Percentiles rank a stretch among this genome's conserved stretches.
phyloP scores from a whole-genome alignment of 2,888 invertebrate species.

The Germaria angustata region DNA sequence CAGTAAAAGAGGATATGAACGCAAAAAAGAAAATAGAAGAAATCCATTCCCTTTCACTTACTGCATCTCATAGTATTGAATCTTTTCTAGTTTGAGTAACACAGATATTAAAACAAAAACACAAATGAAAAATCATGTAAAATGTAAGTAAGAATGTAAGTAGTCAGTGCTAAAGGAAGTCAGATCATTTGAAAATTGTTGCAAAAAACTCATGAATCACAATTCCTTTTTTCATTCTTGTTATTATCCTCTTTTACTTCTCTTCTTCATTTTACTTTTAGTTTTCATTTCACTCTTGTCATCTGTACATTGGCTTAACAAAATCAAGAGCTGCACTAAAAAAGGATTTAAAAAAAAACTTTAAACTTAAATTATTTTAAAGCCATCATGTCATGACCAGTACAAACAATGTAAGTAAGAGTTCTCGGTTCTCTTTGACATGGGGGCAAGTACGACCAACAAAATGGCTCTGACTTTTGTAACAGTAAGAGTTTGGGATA shows the following conservation, averaged over 20 bases:
- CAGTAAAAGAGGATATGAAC: neutral
- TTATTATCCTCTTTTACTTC: neutral
- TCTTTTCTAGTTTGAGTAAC: conserved; percentile 10
- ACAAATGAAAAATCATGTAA: neutral
- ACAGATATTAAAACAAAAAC: neutral
- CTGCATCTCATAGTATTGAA: conserved; percentile 8
- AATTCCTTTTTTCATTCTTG: conserved; percentile 17
- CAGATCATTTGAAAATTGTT: conserved; percentile 40
- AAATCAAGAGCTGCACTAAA: conserved; percentile 30
- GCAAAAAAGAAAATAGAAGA: neutral
- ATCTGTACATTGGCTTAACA: conserved; percentile 46
- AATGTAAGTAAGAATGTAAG: neutral
- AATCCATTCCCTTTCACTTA: conserved; percentile 19
- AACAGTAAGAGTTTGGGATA: neutral
- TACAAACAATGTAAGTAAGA: conserved; percentile 43
- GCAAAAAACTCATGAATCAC: conserved; percentile 35
- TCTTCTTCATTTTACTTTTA: neutral
- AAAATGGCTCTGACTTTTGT: too few species aligned
- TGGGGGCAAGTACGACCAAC: neutral
- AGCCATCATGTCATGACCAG: conserved; percentile 62
- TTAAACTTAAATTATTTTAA: conserved; percentile 58
- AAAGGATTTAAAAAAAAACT: conserved; percentile 11
- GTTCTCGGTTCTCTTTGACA: neutral
- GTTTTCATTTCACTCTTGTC: neutral
- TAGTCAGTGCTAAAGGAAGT: conserved; percentile 32